These are phyloP conservation scores for Borostomias antarcticus DNA, from an alignment of 2,797 vertebrate species.

Conservation along the genomic window DNA sequence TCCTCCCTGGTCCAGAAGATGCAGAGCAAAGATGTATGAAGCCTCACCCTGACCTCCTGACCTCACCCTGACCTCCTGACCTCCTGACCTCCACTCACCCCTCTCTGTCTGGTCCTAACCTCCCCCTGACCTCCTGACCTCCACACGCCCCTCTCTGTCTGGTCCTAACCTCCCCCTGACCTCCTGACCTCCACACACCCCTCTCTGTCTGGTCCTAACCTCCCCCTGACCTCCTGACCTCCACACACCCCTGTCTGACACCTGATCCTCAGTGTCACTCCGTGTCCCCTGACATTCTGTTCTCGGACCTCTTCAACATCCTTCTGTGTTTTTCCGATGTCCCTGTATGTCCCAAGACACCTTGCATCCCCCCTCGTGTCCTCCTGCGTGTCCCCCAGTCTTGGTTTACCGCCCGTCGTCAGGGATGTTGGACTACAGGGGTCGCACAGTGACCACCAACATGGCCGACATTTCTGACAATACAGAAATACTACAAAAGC, in stretches of 20 bases:
- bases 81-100: background rate
- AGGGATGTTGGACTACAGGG: too few relatives aligned
- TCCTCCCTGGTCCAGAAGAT: conserved; percentile 77
- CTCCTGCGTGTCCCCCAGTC: too few relatives aligned
- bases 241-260: background rate
- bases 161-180: background rate
- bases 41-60: background rate
- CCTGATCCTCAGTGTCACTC: conserved; percentile 70
- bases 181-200: background rate
- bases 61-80: background rate
- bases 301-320: too few relatives aligned
- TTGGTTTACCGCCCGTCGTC: too few relatives aligned
- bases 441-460: too few relatives aligned
- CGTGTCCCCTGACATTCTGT: too few relatives aligned
- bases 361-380: too few relatives aligned
- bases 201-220: background rate
- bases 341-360: too few relatives aligned
- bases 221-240: too few relatives aligned
- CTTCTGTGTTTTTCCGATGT: too few relatives aligned
- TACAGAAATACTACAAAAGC: too few relatives aligned
- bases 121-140: background rate
- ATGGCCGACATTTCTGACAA: too few relatives aligned
- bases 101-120: background rate
- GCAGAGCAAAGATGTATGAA: conserved; percentile 82
- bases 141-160: background rate